A percentile compares a stretch with the other conserved stretches of the same genome.
These are phyloP conservation scores for Sacculina carcini DNA, from an alignment of 2,888 invertebrate species.

Conservation along the genomic window DNA sequence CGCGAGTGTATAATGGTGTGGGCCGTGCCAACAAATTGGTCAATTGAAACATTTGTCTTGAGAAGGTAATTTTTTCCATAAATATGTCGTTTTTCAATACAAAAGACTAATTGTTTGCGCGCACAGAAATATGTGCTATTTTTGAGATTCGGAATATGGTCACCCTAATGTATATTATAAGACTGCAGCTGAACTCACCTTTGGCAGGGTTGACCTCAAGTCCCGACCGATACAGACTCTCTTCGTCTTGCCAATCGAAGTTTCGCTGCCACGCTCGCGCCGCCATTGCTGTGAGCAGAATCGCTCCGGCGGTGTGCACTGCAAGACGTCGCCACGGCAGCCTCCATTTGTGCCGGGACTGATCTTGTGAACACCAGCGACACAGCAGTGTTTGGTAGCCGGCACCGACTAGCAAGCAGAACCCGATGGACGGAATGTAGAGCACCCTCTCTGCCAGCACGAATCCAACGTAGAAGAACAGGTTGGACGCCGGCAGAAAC, in stretches of 20 bases:
- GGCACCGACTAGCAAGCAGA: conserved; percentile 60
- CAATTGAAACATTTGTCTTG: too few species aligned
- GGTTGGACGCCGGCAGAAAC: conserved; percentile 81
- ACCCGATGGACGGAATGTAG: conserved; percentile 86
- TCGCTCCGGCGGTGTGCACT: conserved; percentile 37
- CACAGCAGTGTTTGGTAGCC: conserved; percentile 27
- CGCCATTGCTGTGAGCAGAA: conserved; percentile 18
- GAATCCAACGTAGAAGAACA: conserved; percentile 93
- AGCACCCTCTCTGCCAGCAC: conserved; percentile 87
- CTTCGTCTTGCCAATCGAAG: conserved; percentile 75
- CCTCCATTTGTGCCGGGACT: conserved; percentile 10
- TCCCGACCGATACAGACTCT: conserved; percentile 70
- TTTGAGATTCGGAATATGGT: too few species aligned
- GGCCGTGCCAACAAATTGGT: too few species aligned
- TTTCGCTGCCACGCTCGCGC: conserved; percentile 53
- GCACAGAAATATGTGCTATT: too few species aligned
- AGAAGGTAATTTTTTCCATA: too few species aligned
- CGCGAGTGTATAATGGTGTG: too few species aligned
- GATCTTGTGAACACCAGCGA: too few species aligned
- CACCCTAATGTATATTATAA: too few species aligned
- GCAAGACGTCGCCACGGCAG: too few species aligned
- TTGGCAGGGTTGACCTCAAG: conserved; percentile 86
- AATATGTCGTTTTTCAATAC: too few species aligned
- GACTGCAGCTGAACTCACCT: too few species aligned
- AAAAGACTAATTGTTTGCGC: too few species aligned